Base-by-base conservation (phyloP, 2,888 invertebrate species). In the Thalpophila matura region DNA sequence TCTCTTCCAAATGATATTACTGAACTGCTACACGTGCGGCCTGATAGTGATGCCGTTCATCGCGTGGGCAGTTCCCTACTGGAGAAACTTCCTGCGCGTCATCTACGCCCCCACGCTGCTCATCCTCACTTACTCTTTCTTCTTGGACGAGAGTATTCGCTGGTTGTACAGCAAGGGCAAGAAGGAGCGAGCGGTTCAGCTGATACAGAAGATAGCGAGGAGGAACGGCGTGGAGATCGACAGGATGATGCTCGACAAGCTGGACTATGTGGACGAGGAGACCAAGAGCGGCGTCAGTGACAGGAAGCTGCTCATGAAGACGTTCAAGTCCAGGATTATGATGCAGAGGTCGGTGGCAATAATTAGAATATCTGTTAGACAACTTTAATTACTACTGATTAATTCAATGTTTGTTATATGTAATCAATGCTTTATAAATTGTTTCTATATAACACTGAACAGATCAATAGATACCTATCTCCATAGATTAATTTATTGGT, bases 131-230 rank as follows among this genome's bases (percentile, higher is more conserved):
- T 94, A 94, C 80, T 88, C 91, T 10, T 86, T 93, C 72, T 91
- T 89, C 75, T 80, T 95, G 4, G 94, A 94, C 51, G 94, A 95
- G 74, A 95, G 94, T 80, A 90, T 94, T 53, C 87, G 94, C 5
- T 95, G 95, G 94, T 80, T 95, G 1, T 91, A 91, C 80, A 94
- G 93, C 77, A 94, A 94, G 73, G 94, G 95, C 0, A 87, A 89
- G 61, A 86, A 83, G 50, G 86, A 90, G 3, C 82, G 82, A 67
- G 94, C 91, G 0, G 83, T 89, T 0, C 74, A 77, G 18, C 79
- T 94, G 0, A 92, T 94, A 47, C 85, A 91, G 40, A 94, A 93
- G 73, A 91, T 93, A 10, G 92, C 95, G 0, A 87, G 86, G 49
- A 83, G 89, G 26, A 94, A 94, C 60, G 82, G 86, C 0, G 89